Base-by-base conservation (phyloP, 2,113 vertebrate genomes). In the Perca flavescens region DNA sequence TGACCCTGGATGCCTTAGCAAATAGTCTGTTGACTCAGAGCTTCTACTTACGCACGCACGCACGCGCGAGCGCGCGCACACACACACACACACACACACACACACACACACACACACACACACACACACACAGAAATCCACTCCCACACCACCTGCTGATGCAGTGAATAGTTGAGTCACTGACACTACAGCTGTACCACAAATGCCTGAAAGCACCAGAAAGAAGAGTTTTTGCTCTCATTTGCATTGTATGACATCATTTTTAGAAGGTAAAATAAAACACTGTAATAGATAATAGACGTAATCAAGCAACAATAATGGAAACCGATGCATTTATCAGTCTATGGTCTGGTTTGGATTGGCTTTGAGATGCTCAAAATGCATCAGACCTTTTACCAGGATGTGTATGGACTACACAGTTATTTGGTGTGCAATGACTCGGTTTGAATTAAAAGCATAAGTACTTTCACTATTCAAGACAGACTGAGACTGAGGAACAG, bases 11-110 rank as follows among this genome's bases (percentile, higher is more conserved):
- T 53, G 65, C 82, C 83, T 89, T 0, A 25, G 87, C 87, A 87
- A 87, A 89, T 58, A 66, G 63, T 68, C 13, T 89, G 80, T 91
- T 90, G 88, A 92, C 82, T 87, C 81, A 62, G 80, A 81, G 89
- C 77, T 76, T 84, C 53, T 21, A n/a, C 43, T 69, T 40, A 40
- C 46, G 17, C 61, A 4, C 12, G 57, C 1, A 56, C 50, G 67
- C 21, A 46, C n/a, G n/a, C n/a, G n/a, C n/a, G n/a, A n/a, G 46
- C 36, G 12, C 28, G 19, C 13, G 25, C 15, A 22, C 57, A 43
- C 63, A 52, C 43, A 21, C 43, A 11, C 53, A 34, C 34, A 34
- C 34, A 34, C 34, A 34, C 34, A 34, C 34, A 34, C 34, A 34
- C 34, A 34, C 34, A 50, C 46, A 19, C 60, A 52, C 46, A 21